A percentile compares a stretch with the other conserved stretches of the same genome.
Evolutionary conservation across 1,140 invertebrate species (phyloP).

Genomic region (Carposina sasakii): DNA sequence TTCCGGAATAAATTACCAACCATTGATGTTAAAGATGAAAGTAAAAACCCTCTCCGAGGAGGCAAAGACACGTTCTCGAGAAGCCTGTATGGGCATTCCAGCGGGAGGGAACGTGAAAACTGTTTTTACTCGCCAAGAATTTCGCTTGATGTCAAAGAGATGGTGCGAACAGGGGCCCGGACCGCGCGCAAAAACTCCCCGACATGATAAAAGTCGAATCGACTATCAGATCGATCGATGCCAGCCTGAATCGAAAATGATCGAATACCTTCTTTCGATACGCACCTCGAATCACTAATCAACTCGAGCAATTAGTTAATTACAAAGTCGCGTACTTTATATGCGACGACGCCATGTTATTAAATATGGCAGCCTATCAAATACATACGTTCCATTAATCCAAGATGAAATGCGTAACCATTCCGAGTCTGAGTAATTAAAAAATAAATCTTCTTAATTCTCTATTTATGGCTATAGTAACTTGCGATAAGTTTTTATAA

Average conservation of each 20-base stretch:
- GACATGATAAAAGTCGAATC: slow-evolving; percentile 30
- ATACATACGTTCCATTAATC: too few relatives aligned
- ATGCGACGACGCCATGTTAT: too few relatives aligned
- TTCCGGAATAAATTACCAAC: slow-evolving; percentile 29
- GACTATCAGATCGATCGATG: not conserved
- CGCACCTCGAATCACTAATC: slow-evolving; percentile 39
- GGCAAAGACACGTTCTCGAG: slow-evolving; percentile 20
- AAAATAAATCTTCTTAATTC: too few relatives aligned
- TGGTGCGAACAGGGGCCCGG: slow-evolving; percentile 51
- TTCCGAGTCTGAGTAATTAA: too few relatives aligned
- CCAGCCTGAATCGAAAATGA: slow-evolving; percentile 19
- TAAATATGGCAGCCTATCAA: too few relatives aligned
- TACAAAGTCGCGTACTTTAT: slow-evolving; percentile 27
- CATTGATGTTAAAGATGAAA: slow-evolving; percentile 23
- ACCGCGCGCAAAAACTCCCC: slow-evolving; percentile 51
- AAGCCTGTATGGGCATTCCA: slow-evolving; percentile 26
- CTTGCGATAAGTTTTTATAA: too few relatives aligned
- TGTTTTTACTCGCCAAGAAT: slow-evolving; percentile 40
- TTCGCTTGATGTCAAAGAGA: slow-evolving; percentile 45
- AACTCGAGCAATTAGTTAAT: slow-evolving; percentile 38
- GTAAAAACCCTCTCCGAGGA: slow-evolving; percentile 12
- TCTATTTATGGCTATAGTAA: slow-evolving; percentile 16
- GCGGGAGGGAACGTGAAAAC: slow-evolving; percentile 28
- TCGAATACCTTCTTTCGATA: slow-evolving; percentile 33
- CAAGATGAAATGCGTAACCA: too few relatives aligned